Base-by-base conservation (phyloP, 2,888 invertebrate genomes). In the Cheilosia variabilis region DNA sequence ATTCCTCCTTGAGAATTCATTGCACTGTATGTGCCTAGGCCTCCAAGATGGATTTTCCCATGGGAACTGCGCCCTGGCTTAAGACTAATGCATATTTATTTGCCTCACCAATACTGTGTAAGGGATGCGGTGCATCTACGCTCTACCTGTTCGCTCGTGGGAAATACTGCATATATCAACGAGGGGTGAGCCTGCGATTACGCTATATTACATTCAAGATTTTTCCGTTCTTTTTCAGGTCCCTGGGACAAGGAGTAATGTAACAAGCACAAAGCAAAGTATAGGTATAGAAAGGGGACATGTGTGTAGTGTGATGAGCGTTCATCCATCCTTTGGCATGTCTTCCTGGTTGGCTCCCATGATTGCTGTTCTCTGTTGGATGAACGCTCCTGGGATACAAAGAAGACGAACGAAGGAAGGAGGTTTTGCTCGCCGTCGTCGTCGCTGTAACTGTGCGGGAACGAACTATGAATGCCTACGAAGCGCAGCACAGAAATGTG, bases 391-490 rank as follows among this genome's bases (percentile, higher is more conserved):
- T 34, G 53, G 80, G 60, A 52, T 55, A 22, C 15, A 9, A 47
- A 22, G 50, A 41, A 43, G 55, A 76, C 22, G 37, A 6, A 68
- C n/a, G 50, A 47, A 45, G n/a, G 19, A 27, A 31, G 27, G 60
- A 50, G 63, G 55, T 55, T 31, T 31, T 9, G 22, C 52, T 62
- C 31, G 6, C 27, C 27, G 6, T 7, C 27, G 27, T 27, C 27
- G 27, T 27, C 27, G 45, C 17, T 75, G 80, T 68, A 75, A 75
- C 50, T 76, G 76, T 82, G n/a, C n/a, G 81, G 81, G 65, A 83
- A 72, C 65, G 76, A 86, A 86, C 86, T 77, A 86, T 86, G 86
- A 86, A 86, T 86, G 86, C 81, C 79, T 80, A 80, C 55, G 76
- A 71, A 78, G 57, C 31, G 62, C 55, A 65, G 57, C 27, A 52